Evolutionary conservation across 2,888 invertebrate genomes (phyloP).

Genomic region (Ormyrus nitidulus): DNA sequence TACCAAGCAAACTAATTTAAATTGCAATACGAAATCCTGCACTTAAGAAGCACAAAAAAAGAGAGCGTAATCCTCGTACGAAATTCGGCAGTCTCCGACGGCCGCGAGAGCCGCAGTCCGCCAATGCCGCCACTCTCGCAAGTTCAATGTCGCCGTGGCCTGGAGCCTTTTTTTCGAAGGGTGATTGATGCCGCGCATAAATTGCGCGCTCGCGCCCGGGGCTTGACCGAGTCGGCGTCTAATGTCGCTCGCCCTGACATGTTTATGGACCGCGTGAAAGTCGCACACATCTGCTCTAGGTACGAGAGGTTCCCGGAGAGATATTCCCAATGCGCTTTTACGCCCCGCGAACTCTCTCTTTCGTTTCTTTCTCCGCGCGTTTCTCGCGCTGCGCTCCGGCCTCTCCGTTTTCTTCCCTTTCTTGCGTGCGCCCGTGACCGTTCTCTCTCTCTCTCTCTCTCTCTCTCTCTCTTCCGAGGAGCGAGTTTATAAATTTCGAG

Average conservation of each 20-base stretch:
- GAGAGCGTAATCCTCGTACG: not conserved
- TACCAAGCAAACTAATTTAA: too few species aligned
- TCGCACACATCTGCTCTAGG: conserved; percentile 36
- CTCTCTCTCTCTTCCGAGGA: not conserved
- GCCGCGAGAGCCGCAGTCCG: conserved; percentile 3
- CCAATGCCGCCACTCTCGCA: not conserved
- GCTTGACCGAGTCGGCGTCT: conserved; percentile 43
- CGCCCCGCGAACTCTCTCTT: conserved; percentile 31
- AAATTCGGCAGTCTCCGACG: conserved; percentile 40
- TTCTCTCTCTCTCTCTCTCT: conserved; percentile 2
- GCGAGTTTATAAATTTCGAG: conserved; percentile 15
- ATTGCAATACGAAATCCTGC: too few species aligned
- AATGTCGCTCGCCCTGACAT: conserved; percentile 46
- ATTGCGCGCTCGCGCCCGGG: not conserved
- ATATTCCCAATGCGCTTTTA: conserved; percentile 34
- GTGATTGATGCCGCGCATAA: conserved; percentile 48
- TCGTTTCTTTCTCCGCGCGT: conserved; percentile 1
- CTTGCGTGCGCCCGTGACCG: not conserved
- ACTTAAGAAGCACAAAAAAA: not conserved
- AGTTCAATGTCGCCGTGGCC: conserved; percentile 49
- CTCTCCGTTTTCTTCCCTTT: not conserved
- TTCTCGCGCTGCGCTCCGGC: not conserved
- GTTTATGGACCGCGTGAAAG: conserved; percentile 54
- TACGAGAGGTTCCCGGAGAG: not conserved
- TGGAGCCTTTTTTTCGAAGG: conserved; percentile 26